Base-by-base conservation (phyloP, 2,888 invertebrate genomes). In the Lamellibrachia satsuma region DNA sequence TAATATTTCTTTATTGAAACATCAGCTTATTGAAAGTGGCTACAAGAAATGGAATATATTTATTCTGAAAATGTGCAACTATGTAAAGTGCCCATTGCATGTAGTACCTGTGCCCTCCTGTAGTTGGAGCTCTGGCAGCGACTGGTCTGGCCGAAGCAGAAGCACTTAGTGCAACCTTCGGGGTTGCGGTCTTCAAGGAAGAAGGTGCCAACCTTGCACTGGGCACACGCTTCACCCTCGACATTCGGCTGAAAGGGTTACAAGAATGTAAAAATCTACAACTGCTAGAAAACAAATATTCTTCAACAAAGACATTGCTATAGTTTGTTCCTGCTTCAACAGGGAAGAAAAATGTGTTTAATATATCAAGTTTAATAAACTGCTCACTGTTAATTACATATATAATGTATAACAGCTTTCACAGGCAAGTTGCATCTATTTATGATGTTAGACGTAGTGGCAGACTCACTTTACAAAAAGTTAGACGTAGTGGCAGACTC, bases 131-230 rank as follows among this genome's bases (percentile, higher is more conserved):
- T 98, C 92, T 97, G 97, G 96, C 99, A 99, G 22, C 98, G 97
- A 0, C 98, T 98, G 0, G 99, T 99, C 96, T 98, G 98, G 1
- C 99, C 99, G 96, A 99, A 99, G 96, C 99, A 99, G 97, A 99
- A 99, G 96, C 99, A 99, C 95, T 98, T 98, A 3, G 99, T 98
- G 96, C 99, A 99, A 0, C 99, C 99, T 1, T 98, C 97, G 0
- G 98, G 98, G 96, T 99, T 99, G 92, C 97, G 97, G 0, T 97
- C 97, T 96, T 98, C 98, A 91, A 99, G 97, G 96, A 99, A 98
- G 97, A 98, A 99, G 9, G 98, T 98, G 52, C 99, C 99, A 52
- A 98, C 98, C 94, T 97, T 97, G 96, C 99, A 99, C 1, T 97
- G 97, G 95, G 98, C 98, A 96, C 99, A 99, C 7, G 97, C 97